Evolutionary conservation across 2,113 vertebrate species (phyloP).

Genomic region (Cettia cetti): DNA sequence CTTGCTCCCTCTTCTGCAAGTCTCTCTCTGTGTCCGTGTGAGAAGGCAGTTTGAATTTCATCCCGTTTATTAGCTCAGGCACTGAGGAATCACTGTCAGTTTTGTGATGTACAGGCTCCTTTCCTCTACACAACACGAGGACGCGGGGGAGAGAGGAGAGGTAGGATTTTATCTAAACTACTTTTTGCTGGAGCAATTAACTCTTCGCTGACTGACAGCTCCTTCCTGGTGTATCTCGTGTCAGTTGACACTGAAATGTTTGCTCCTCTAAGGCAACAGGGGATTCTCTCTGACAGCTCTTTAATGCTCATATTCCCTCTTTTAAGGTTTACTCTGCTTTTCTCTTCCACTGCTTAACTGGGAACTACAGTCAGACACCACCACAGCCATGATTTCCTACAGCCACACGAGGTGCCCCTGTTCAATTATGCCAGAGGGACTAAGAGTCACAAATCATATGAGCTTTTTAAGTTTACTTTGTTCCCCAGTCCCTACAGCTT

Average conservation of each 20-base stretch:
- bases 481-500: background rate
- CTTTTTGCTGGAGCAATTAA: conserved; percentile 46
- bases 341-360: background rate
- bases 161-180: conserved; percentile 49
- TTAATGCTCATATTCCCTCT: background rate
- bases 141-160: conserved; percentile 6
- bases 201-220: conserved; percentile 11
- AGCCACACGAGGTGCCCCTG: background rate
- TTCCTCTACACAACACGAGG: background rate
- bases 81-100: conserved; percentile 58
- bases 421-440: background rate
- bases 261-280: background rate
- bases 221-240: background rate
- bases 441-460: background rate
- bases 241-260: background rate
- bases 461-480: background rate
- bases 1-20: conserved; percentile 42
- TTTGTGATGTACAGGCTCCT: background rate
- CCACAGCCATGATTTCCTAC: background rate
- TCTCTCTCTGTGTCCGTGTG: background rate
- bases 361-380: background rate
- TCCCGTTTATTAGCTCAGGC: conserved; percentile 60
- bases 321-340: background rate
- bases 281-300: background rate
- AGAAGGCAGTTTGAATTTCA: conserved; percentile 71